Evolutionary conservation across 64 coral and sea anemone genomes (phyloP), one percentile per base, ranked within the genome.

Genomic region (Montipora efflorescens): DNA sequence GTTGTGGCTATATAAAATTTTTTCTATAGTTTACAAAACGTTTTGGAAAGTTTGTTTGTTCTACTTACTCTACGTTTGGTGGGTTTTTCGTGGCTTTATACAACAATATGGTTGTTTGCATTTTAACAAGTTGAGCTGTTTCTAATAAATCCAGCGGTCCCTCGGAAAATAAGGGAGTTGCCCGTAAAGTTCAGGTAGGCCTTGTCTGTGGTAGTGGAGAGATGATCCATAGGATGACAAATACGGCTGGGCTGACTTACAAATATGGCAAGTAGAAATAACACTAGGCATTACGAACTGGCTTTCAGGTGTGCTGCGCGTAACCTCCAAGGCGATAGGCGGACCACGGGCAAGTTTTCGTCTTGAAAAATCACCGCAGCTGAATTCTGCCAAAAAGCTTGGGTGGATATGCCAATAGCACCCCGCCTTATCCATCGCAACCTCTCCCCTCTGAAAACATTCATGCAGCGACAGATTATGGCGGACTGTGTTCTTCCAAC

Each of bases 401-500:
- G 71, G 51, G 53, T 94, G 93, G 22, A 94, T 90, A 9, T 78
- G 48, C 93, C 93, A 94, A 25, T 89, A 82, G 18, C 93, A 89
- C 5, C 86, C 78, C 36, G 74, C 90, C 10, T 69, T 88, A 55
- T 89, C 51, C 8, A 70, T 47, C 21, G 93, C 85, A 0, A 90
- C 16, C 50, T 90, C 93, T 2, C 93, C 93, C 47, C 80, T 79
- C 13, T 82, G 47, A 77, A 94, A 94, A 48, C 93, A 94, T 13
- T 94, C 93, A 20, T 94, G 93, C 5, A 94, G 51, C 3, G 93
- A 94, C 8, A 94, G 55, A 69, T 94, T 94, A 58, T 94, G 93
- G 9, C 93, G 93, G 15, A 94, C 93, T 5, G 93, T 94, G 87
- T 94, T 94, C 61, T 89, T 94, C 93, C 93, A 94, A 4, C 93